Base-by-base conservation (phyloP, 2,888 invertebrate genomes). In the Andrena camellia region DNA sequence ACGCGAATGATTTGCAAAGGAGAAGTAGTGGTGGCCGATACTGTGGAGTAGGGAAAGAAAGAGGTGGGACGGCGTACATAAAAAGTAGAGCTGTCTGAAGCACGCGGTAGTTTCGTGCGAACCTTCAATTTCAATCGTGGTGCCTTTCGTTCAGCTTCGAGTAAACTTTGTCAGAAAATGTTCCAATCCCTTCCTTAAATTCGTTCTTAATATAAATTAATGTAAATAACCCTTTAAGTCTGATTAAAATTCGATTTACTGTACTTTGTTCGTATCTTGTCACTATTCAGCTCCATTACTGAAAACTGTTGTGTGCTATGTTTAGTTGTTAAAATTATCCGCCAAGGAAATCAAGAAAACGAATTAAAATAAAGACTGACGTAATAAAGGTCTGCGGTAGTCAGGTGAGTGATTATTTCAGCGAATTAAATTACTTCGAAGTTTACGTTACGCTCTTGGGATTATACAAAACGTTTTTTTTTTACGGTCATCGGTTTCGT, bases 31-130 rank as follows among this genome's bases (percentile, higher is more conserved):
- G 64, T 64, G 52, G 13, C 26, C 71, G 13, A 13, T 31, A 48
- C 20, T 10, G 50, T 2, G 35, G 62, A 78, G 75, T 66, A 54
- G 78, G 57, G 72, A 26, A 59, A 64, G 42, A 64, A 62, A 42
- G 57, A 59, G 63, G 17, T 29, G 74, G 69, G 62, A 69, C 23
- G 54, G 42, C 35, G 29, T 54, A 64, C 50, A 90, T 91, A 90
- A 91, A 90, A 89, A 84, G 81, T 88, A 87, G 86, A 68, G 54
- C 67, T 77, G 67, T 69, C 73, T 64, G 62, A 52, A 78, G 74
- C 83, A 89, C 82, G 81, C 84, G 86, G 81, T 88, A 90, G 88
- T 90, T 84, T 75, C 78, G 86, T 80, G 76, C 73, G 78, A 54
- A 62, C 26, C 64, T 52, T 62, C 63, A 20, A 26, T 63, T 29